phyloP scores from a whole-genome alignment of 2,113 vertebrate genomes.

The Upupa epops region DNA sequence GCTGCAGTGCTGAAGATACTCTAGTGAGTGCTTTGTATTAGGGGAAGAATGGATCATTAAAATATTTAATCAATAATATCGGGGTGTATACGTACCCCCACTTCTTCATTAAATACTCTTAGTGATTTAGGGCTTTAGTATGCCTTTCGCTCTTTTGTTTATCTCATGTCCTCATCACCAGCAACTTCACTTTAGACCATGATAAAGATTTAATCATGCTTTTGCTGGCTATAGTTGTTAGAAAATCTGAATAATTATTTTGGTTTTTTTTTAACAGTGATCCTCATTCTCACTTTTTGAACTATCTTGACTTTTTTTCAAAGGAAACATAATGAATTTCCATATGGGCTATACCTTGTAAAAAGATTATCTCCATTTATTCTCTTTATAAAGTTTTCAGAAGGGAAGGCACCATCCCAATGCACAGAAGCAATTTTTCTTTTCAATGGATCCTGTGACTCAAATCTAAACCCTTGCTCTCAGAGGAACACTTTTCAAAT shows the following conservation, averaged over 20 bases:
- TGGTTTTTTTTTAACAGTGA: not conserved
- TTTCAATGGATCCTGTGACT: conserved; percentile 72
- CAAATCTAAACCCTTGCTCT: conserved; percentile 71
- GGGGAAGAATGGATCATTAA: conserved; percentile 19
- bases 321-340: conserved; percentile 65
- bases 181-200: not conserved
- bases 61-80: conserved; percentile 27
- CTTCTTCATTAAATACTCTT: conserved; percentile 18
- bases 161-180: not conserved
- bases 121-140: not conserved
- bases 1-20: not conserved
- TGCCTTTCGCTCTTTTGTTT: conserved; percentile 28
- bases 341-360: conserved; percentile 70
- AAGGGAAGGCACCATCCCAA: conserved; percentile 69
- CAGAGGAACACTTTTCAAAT: conserved; percentile 67
- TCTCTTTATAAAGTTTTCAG: conserved; percentile 68
- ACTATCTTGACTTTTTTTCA: not conserved
- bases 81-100: not conserved
- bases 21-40: not conserved
- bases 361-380: conserved; percentile 73
- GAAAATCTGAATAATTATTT: not conserved
- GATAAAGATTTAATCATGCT: not conserved
- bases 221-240: not conserved
- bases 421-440: conserved; percentile 75
- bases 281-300: conserved; percentile 27